Evolutionary conservation across 1,140 invertebrate species (phyloP), one percentile per base, ranked within the genome.

Genomic region (Drosophila persimilis): DNA sequence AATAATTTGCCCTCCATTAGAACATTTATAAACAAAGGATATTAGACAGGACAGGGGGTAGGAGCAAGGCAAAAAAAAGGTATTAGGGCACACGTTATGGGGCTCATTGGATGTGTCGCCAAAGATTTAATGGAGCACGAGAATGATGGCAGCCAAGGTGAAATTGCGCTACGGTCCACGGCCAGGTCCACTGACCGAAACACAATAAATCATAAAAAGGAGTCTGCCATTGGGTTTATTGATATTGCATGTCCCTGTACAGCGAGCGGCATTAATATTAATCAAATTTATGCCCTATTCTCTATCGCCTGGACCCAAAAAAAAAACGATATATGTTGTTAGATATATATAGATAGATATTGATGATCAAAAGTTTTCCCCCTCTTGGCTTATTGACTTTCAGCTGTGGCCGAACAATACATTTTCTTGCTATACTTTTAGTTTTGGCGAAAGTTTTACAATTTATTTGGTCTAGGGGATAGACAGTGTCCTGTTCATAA

Each of bases 1-100:
- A 81, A 90, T 90, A 86, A 89, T 81, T 85, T 85, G 60, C 54
- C 65, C 61, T 63, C 84, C 75, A 89, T 89, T 89, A 90, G 80
- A 78, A 70, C 80, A 89, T 90, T 89, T 89, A 89, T 90, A 90
- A 89, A 89, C 85, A 89, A 90, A 78, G 85, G 77, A 80, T 90
- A 89, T 89, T 78, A 89, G 73, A 73, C 54, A 22, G 15, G 45
- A 51, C 44, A 61, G 35, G 43, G 48, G 4, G 43, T 17, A 11
- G 48, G 46, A 8, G 46, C 4, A 26, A 6, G 62, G 22, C 13
- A 31, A 8, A 17, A 47, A 47, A 20, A 80, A 77, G 73, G 81
- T 88, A 86, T 86, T 88, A 83, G 78, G 51, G 81, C 78, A 73
- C 62, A 88, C 81, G 78, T 86, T 86, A 86, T 86, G 83, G 63